Evolutionary conservation across 2,888 invertebrate genomes (phyloP), one percentile per base, ranked within the genome.

Genomic region (Bursaphelenchus okinawaensis): DNA sequence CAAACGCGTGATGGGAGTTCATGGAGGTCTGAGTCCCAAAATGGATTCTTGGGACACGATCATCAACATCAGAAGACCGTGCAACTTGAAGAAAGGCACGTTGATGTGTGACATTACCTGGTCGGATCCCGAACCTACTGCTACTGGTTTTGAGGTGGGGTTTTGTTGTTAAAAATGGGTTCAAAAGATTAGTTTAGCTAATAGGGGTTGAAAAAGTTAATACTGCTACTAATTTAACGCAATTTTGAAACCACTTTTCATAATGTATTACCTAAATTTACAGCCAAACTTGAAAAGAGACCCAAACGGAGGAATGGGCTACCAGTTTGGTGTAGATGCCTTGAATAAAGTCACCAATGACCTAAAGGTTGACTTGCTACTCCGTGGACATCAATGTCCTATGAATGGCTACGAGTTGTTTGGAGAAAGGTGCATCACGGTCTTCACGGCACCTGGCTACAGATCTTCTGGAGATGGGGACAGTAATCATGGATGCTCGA

Each of bases 381-480:
- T 72, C 29, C 63, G 72, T 31, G 72, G 72, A 4, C 71, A 72
- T 67, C 72, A 72, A 67, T 68, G 69, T 2, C 72, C 72, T 7
- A 66, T 72, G 31, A 57, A 65, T 23, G 72, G 72, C 0, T 72
- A 72, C 40, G 66, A 67, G 16, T 9, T 62, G 8, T 72, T 66
- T 55, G 68, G 65, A 16, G 52, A 60, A 1, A 56, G 51, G 12
- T 51, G 71, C 26, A 26, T 71, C 22, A 72, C 72, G 7, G 58
- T 72, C 29, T 72, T 72, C 59, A 62, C 64, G n/a, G 68, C 72
- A 9, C 72, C 72, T 1, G 72, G 72, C 22, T 72, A 72, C 62
- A 67, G 69, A 40, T 28, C 50, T 9, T 26, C 29, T 20, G 9
- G 19, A 27, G 51, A 54, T 20, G 31, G 31, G 52, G 63, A 63